phyloP scores from a whole-genome alignment of 2,113 vertebrate species.

The Osmerus mordax region DNA sequence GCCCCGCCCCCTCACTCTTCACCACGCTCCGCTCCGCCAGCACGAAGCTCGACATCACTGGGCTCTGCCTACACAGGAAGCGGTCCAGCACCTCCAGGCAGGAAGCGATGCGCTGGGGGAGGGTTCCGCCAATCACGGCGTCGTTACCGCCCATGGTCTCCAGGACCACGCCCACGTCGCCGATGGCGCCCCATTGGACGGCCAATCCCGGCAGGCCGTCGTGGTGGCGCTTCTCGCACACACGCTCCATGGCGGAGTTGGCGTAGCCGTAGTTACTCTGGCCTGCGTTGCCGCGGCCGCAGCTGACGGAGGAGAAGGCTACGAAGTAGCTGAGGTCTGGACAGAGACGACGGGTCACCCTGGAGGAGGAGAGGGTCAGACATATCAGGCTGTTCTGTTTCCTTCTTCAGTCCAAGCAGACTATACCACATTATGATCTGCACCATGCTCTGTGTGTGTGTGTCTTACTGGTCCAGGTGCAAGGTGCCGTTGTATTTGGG shows the following conservation, averaged over 20 bases:
- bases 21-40: slow-evolving; percentile 78
- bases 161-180: slow-evolving; percentile 88
- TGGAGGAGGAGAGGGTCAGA: slow-evolving; percentile 39
- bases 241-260: slow-evolving; percentile 95
- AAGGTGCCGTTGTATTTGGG: slow-evolving; percentile 88
- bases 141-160: slow-evolving; percentile 82
- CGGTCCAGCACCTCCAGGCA: slow-evolving; percentile 89
- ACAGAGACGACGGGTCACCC: slow-evolving; percentile 83
- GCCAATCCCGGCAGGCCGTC: slow-evolving; percentile 87
- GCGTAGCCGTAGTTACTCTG: slow-evolving; percentile 96
- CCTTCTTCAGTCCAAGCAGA: background rate
- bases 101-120: slow-evolving; percentile 87
- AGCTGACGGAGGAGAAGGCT: slow-evolving; percentile 94
- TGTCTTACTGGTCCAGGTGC: slow-evolving; percentile 83
- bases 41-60: slow-evolving; percentile 93
- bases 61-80: slow-evolving; percentile 82
- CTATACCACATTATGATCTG: background rate
- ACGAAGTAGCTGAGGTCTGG: slow-evolving; percentile 89
- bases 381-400: background rate
- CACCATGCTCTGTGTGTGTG: background rate
- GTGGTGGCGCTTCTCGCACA: slow-evolving; percentile 83
- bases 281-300: slow-evolving; percentile 89
- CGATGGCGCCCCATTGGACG: slow-evolving; percentile 93
- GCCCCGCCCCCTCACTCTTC: slow-evolving; percentile 57
- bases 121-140: slow-evolving; percentile 80